These are phyloP conservation scores for Tigriopus californicus DNA, from an alignment of 2,888 invertebrate species.

Conservation along the genomic window DNA sequence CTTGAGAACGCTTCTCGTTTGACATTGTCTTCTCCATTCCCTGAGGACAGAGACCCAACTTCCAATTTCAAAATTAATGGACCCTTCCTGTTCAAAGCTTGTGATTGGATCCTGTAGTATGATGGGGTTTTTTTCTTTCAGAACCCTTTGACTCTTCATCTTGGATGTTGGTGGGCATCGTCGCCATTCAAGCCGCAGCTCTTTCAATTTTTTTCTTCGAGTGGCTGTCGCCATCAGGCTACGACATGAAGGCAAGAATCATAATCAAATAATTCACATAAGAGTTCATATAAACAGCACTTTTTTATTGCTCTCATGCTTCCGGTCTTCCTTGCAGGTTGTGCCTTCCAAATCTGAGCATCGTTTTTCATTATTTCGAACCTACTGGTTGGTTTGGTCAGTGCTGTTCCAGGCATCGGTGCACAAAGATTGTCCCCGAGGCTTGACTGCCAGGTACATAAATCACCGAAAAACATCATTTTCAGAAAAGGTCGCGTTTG, in stretches of 20 bases:
- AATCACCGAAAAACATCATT: no score
- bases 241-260: slow-evolving; percentile 66
- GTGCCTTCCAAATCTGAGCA: slow-evolving; percentile 18
- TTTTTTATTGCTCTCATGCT: not conserved
- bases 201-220: slow-evolving; percentile 91
- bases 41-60: no score
- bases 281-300: not conserved
- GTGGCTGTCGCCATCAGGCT: slow-evolving; percentile 87
- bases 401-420: slow-evolving; percentile 93
- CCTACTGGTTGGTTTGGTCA: slow-evolving; percentile 99
- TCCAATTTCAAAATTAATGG: no score
- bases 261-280: not conserved
- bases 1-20: no score
- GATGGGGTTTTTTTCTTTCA: slow-evolving; percentile 36
- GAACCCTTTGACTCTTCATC: slow-evolving; percentile 97
- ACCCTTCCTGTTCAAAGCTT: no score
- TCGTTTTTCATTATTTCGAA: slow-evolving; percentile 82
- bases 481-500: not conserved
- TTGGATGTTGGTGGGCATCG: slow-evolving; percentile 88
- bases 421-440: slow-evolving; percentile 85
- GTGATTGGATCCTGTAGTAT: no score
- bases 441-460: slow-evolving; percentile 65
- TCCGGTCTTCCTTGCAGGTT: slow-evolving; percentile 14
- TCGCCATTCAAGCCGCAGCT: slow-evolving; percentile 87
- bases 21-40: no score